A percentile compares a stretch with the other conserved stretches of the same genome.
Evolutionary conservation across 2,888 invertebrate species (phyloP).

Genomic region (Xestia c-nigrum): DNA sequence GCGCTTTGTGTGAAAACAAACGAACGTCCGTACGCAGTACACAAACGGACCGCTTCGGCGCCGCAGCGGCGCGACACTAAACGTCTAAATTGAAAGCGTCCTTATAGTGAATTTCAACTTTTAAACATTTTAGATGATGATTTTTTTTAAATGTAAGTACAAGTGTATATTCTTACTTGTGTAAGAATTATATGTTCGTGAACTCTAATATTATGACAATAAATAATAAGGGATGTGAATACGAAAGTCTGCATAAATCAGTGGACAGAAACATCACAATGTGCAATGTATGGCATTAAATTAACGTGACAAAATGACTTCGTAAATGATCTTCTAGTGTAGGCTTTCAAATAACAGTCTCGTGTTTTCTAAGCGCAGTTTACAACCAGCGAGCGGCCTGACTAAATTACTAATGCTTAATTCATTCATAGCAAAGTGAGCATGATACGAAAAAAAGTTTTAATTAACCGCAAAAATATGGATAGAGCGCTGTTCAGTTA

Average conservation of each 20-base stretch:
- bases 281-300: conserved; percentile 20
- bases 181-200: not conserved
- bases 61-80: too few species aligned
- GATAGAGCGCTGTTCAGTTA: too few species aligned
- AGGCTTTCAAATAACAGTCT: not conserved
- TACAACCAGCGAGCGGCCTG: not conserved
- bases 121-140: not conserved
- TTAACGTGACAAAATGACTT: conserved; percentile 10
- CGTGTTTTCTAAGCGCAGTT: not conserved
- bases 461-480: too few species aligned
- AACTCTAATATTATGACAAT: not conserved
- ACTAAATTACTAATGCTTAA: not conserved
- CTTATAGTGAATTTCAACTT: not conserved
- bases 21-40: too few species aligned
- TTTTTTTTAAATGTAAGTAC: not conserved
- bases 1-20: too few species aligned
- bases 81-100: too few species aligned
- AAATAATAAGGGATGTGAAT: not conserved
- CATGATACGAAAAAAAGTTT: too few species aligned
- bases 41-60: too few species aligned
- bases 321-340: not conserved
- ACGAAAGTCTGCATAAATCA: not conserved
- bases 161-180: conserved; percentile 1
- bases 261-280: conserved; percentile 32
- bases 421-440: not conserved